Percentiles rank a stretch among this genome's conserved stretches.
Conservation (phyloP, 2,888 invertebrate genomes). For the Ommatoiulus sabulosus region DNA sequence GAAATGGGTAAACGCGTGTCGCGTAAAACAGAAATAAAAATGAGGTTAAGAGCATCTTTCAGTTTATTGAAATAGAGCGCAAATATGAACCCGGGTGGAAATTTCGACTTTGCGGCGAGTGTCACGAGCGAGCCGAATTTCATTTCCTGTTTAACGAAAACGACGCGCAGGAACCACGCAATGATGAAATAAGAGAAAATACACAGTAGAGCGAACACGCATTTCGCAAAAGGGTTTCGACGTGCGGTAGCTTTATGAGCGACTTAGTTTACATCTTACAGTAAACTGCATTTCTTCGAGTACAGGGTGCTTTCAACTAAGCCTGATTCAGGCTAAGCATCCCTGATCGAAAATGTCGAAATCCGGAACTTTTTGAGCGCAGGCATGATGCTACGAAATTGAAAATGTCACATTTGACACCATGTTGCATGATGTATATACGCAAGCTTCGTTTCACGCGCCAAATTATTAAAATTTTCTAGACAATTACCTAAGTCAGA, state of each 20-base stretch:
- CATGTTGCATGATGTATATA: no score
- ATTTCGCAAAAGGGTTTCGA: background rate
- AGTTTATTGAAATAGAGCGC: slow-evolving; percentile 16
- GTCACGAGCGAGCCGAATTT: background rate
- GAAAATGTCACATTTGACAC: no score
- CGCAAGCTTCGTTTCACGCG: no score
- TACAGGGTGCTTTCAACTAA: no score
- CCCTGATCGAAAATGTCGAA: no score
- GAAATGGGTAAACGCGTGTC: background rate
- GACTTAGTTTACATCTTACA: background rate
- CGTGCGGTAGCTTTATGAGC: background rate
- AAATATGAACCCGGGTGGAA: slow-evolving; percentile 17
- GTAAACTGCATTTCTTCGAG: slow-evolving; percentile 8
- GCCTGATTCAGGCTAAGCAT: no score
- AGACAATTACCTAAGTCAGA: no score
- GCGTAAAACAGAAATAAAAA: background rate
- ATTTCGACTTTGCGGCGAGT: slow-evolving; percentile 17
- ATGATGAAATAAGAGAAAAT: background rate
- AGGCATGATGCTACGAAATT: no score
- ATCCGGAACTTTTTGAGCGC: no score
- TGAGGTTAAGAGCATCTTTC: slow-evolving; percentile 13
- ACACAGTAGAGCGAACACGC: background rate
- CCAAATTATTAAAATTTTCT: no score
- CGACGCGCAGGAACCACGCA: background rate
- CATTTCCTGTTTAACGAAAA: slow-evolving; percentile 7